These are phyloP conservation scores for Sternarchorhynchus goeldii DNA, from an alignment of 2,797 vertebrate species.

Conservation along the genomic window DNA sequence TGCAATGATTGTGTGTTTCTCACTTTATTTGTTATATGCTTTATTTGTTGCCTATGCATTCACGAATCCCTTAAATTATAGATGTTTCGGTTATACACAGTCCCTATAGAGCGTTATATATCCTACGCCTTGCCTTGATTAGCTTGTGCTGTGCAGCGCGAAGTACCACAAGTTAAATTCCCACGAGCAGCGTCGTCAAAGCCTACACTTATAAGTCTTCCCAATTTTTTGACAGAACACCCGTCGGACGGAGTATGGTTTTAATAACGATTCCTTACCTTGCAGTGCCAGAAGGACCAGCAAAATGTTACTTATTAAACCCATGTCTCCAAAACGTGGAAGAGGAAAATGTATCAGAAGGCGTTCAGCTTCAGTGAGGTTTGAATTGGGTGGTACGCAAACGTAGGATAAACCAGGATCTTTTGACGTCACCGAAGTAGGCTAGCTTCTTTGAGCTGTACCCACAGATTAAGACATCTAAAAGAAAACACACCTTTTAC, in stretches of 20 bases:
- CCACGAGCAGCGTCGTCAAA: too few species aligned
- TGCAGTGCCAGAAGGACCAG: slow-evolving; percentile 14
- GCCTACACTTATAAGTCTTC: neutral
- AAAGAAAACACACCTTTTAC: neutral
- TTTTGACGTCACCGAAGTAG: neutral
- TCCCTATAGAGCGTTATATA: too few species aligned
- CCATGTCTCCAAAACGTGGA: slow-evolving; percentile 10
- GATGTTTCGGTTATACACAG: neutral
- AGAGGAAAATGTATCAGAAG: too few species aligned
- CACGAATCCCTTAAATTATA: too few species aligned
- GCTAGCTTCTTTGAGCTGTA: neutral
- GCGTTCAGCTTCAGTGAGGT: too few species aligned
- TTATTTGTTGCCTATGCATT: too few species aligned
- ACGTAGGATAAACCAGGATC: neutral
- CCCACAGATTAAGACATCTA: neutral
- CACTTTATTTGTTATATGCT: too few species aligned
- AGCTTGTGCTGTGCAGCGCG: too few species aligned
- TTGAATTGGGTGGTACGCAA: neutral
- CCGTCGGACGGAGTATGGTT: too few species aligned
- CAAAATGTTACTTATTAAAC: slow-evolving; percentile 9
- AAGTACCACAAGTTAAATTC: too few species aligned
- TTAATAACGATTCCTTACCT: slow-evolving; percentile 27
- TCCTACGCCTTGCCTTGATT: too few species aligned
- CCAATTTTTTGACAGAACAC: neutral
- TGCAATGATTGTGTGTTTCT: too few species aligned